A percentile compares a stretch with the other conserved stretches of the same genome.
Conservation (phyloP, 2,113 vertebrate species). For the Pampusana beccarii region DNA sequence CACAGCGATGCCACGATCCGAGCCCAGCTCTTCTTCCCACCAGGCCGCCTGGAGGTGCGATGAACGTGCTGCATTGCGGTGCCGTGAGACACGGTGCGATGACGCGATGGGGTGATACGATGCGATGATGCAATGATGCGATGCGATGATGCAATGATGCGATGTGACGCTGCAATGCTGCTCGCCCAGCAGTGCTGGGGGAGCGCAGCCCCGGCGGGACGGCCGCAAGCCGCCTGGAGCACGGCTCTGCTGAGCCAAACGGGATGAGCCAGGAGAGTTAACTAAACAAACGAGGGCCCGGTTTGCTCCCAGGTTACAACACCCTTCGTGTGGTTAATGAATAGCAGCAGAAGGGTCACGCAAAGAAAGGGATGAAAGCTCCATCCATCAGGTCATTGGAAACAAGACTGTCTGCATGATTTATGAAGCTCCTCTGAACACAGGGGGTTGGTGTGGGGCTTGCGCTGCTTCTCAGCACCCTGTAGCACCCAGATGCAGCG, state of each 20-base stretch:
- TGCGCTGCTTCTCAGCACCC: rapidly evolving
- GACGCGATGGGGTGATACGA: too few relatives aligned
- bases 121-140: too few relatives aligned
- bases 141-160: not conserved
- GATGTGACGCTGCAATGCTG: too few relatives aligned
- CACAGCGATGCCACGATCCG: rapidly evolving
- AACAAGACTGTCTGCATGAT: not conserved
- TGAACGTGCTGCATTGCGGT: rapidly evolving
- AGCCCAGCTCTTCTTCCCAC: not conserved
- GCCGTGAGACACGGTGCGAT: not conserved
- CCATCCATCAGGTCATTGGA: not conserved
- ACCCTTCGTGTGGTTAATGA: not conserved
- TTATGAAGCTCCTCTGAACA: not conserved
- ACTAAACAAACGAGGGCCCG: not conserved
- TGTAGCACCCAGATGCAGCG: not conserved
- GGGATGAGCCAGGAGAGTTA: not conserved
- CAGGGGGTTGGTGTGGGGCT: not conserved
- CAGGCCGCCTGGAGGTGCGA: rapidly evolving
- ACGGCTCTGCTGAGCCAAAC: not conserved
- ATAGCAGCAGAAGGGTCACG: not conserved
- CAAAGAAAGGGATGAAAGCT: not conserved
- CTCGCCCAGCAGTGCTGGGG: not conserved
- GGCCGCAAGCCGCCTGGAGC: not conserved
- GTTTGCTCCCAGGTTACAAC: not conserved
- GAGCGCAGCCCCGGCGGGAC: rapidly evolving